Conservation (phyloP, 2,797 vertebrate species). For the Siniperca obscura region DNA sequence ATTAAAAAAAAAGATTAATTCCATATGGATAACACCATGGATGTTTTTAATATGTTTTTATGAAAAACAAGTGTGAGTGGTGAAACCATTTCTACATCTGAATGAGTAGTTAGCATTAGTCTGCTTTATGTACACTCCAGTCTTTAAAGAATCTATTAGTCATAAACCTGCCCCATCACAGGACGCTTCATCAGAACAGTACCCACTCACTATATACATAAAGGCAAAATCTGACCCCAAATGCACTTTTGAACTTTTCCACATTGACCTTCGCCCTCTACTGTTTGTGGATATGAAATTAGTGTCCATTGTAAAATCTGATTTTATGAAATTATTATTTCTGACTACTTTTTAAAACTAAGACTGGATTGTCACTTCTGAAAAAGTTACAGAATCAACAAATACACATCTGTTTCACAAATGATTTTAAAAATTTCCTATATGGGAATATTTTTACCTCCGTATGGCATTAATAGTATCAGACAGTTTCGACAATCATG, state of each 20-base stretch:
- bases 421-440: background rate
- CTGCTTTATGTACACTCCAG: conserved; percentile 48
- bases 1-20: conserved; percentile 64
- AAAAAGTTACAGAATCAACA: conserved; percentile 44
- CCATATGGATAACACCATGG: conserved; percentile 67
- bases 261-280: conserved; percentile 8
- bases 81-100: conserved; percentile 71
- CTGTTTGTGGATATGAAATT: conserved; percentile 31
- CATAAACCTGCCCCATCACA: conserved; percentile 29
- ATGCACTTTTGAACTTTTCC: conserved; percentile 71
- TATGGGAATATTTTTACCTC: background rate
- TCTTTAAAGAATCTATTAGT: conserved; percentile 39
- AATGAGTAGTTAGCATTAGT: conserved; percentile 52
- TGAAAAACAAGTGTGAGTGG: conserved; percentile 73
- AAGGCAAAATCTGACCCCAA: conserved; percentile 53
- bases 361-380: conserved; percentile 26
- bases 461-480: background rate
- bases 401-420: background rate
- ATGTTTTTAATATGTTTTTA: conserved; percentile 81
- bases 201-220: conserved; percentile 32
- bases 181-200: background rate
- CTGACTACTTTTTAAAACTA: conserved; percentile 20
- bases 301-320: conserved; percentile 37
- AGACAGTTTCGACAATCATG: conserved; percentile 58
- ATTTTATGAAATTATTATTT: conserved; percentile 38